Conservation (phyloP, 2,797 vertebrate species). For the Sebastes reedi region DNA sequence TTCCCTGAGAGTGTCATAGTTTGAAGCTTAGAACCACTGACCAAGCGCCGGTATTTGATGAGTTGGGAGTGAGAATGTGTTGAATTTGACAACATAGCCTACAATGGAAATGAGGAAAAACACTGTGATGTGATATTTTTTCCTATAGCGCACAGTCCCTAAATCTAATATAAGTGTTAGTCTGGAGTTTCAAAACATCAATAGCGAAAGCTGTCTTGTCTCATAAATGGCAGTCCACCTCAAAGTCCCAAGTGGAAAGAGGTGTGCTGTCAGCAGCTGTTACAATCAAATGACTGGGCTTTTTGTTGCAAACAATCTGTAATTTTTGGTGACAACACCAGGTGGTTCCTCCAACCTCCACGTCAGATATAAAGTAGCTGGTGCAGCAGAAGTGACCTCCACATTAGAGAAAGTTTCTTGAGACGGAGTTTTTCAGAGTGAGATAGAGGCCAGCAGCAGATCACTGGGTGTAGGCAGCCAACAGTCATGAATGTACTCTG, state of each 20-base stretch:
- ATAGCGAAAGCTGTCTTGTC: background rate
- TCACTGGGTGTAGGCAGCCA: background rate
- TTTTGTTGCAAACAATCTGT: background rate
- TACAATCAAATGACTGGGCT: background rate
- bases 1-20: background rate
- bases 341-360: slow-evolving; percentile 12
- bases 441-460: background rate
- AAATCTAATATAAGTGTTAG: background rate
- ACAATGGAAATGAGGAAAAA: background rate
- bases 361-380: background rate
- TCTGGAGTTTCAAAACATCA: background rate
- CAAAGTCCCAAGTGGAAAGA: background rate
- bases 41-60: no score
- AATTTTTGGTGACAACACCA: slow-evolving; percentile 24
- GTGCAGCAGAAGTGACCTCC: background rate
- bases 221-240: background rate
- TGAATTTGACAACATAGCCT: background rate
- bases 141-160: background rate
- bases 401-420: background rate
- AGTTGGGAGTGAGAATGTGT: background rate
- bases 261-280: background rate
- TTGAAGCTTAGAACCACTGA: background rate
- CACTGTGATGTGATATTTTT: background rate
- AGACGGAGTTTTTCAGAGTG: background rate
- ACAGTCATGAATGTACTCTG: slow-evolving; percentile 10